Conservation (phyloP, 1,140 invertebrate species). For the Bemisia tabaci region DNA sequence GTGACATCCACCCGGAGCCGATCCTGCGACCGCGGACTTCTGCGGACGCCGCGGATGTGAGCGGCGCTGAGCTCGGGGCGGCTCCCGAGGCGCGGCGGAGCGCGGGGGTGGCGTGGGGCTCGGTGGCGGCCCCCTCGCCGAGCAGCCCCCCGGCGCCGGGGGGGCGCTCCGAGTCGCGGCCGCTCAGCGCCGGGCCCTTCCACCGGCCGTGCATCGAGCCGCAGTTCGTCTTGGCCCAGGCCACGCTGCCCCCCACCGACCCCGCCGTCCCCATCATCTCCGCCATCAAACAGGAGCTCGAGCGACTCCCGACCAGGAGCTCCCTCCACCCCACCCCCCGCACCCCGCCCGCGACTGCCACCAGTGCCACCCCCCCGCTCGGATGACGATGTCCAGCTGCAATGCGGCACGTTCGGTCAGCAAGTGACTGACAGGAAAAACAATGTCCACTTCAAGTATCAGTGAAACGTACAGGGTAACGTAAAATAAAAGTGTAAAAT, state of each 20-base stretch:
- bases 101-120: not conserved
- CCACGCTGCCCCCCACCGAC: constrained; percentile 36
- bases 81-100: not conserved
- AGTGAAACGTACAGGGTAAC: too few species aligned
- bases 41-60: constrained; percentile 3
- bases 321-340: not conserved
- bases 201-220: constrained; percentile 38
- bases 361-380: too few species aligned
- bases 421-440: too few species aligned
- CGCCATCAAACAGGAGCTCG: constrained; percentile 45
- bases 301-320: constrained; percentile 27
- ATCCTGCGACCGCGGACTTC: constrained; percentile 6
- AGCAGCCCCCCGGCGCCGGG: not conserved
- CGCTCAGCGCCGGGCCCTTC: constrained; percentile 44
- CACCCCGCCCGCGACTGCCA: too few species aligned
- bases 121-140: constrained; percentile 2
- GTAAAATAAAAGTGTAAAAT: too few species aligned
- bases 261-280: constrained; percentile 47
- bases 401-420: too few species aligned
- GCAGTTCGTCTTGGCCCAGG: constrained; percentile 34
- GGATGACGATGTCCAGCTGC: too few species aligned
- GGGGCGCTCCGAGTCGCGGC: constrained; percentile 25
- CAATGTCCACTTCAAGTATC: too few species aligned
- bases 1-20: constrained; percentile 9
- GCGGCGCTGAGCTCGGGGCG: not conserved